Evolutionary conservation across 2,888 invertebrate species (phyloP), one percentile per base, ranked within the genome.

Genomic region (Mylabris sibirica): DNA sequence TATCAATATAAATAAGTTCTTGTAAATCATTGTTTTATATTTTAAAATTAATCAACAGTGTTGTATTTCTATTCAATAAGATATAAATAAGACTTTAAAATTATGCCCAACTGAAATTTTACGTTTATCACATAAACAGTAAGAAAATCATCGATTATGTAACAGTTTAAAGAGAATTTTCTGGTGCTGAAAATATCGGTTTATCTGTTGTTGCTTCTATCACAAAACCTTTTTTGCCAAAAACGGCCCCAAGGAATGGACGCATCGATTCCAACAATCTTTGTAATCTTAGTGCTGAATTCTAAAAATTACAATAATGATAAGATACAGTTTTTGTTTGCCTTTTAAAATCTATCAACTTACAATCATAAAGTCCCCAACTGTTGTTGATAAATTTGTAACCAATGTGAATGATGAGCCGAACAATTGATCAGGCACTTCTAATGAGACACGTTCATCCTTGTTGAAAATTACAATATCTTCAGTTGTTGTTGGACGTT

Each of bases 221-320:
- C 74, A 91, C 89, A 64, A 90, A 87, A 4, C 93, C 93, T 81
- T 93, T 92, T 73, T 92, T 91, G 74, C 91, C 90, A 81, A 94
- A 90, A 12, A 88, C 87, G n/a, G 90, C 90, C 17, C 92, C 89
- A 82, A 94, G 89, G 69, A 93, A 84, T 3, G 94, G 93, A 78
- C 92, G 90, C 86, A 94, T 92, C 57, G 93, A 87, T 66, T 93
- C 88, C 74, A 93, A 84, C 76, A 93, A 88, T 26, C 89, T 87
- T 80, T 92, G 91, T 78, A 92, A 91, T 67, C 94, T 88, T 73
- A 91, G 88, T 35, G 93, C 93, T 4, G 93, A 91, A 83, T 92
- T 93, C 94, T 94, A 87, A 24, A 90, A 90, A 63, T n/a, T n/a
- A n/a, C n/a, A n/a, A n/a, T n/a, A n/a, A n/a, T n/a, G n/a, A n/a